Conservation (phyloP, 2,888 invertebrate species). For the Drosophila conformis region DNA sequence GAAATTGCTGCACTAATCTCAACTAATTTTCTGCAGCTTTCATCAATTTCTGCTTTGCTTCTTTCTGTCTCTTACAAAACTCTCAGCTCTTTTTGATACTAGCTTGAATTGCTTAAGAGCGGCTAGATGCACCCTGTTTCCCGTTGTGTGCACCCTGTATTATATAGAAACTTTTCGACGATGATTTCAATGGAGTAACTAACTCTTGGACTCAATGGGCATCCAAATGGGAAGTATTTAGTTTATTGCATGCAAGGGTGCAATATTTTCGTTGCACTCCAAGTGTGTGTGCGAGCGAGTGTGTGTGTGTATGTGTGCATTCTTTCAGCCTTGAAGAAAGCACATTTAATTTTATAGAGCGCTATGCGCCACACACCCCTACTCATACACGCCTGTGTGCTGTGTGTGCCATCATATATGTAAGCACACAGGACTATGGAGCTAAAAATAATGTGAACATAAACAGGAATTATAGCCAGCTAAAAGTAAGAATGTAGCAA, state of each 20-base stretch:
- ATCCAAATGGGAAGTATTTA: conserved; percentile 51
- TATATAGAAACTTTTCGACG: not conserved
- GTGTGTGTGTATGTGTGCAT: not conserved
- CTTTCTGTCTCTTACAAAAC: not conserved
- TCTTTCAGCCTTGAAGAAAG: conserved; percentile 39
- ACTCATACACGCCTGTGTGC: not conserved
- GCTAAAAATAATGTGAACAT: conserved; percentile 74
- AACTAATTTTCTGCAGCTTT: not conserved
- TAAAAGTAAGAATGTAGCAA: conserved; percentile 51
- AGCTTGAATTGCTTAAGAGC: not conserved
- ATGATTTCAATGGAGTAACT: conserved; percentile 26
- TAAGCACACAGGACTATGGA: conserved; percentile 23
- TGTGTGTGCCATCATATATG: conserved; percentile 21
- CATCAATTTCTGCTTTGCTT: not conserved
- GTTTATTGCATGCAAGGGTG: conserved; percentile 51
- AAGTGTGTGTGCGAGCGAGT: not conserved
- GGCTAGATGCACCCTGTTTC: conserved; percentile 4
- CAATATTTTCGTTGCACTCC: conserved; percentile 45
- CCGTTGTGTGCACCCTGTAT: conserved; percentile 7
- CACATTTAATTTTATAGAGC: conserved; percentile 61
- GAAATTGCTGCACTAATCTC: not conserved
- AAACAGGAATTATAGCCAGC: conserved; percentile 75
- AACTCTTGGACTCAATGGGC: conserved; percentile 34
- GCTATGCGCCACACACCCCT: conserved; percentile 30
- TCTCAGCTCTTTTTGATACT: not conserved